A percentile compares a stretch with the other conserved stretches of the same genome.
These are phyloP conservation scores for Agrenia bidenticulata DNA, from an alignment of 2,888 invertebrate genomes.

Conservation along the genomic window DNA sequence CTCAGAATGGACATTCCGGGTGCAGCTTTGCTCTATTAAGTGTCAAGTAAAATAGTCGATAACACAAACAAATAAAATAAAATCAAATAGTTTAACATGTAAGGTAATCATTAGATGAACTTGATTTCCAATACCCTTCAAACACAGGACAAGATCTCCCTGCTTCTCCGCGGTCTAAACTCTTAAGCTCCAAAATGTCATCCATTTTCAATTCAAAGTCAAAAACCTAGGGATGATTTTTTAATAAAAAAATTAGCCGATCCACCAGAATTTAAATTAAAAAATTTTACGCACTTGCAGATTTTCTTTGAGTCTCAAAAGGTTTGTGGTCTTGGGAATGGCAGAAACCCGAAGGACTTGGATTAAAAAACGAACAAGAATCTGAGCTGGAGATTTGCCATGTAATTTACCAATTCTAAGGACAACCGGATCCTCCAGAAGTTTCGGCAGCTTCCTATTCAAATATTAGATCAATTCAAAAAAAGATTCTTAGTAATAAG, in stretches of 20 bases:
- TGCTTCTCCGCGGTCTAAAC: slow-evolving; percentile 32
- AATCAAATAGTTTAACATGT: neutral
- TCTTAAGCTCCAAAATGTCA: slow-evolving; percentile 27
- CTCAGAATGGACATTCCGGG: slow-evolving; percentile 37
- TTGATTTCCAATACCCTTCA: slow-evolving; percentile 24
- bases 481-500: neutral
- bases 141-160: slow-evolving; percentile 28
- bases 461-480: neutral
- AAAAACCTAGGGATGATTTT: slow-evolving; percentile 31
- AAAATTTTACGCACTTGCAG: slow-evolving; percentile 60
- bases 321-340: slow-evolving; percentile 81
- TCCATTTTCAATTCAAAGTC: slow-evolving; percentile 32
- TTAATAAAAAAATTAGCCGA: too few species aligned
- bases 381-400: slow-evolving; percentile 72
- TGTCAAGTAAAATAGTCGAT: neutral
- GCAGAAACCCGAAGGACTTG: slow-evolving; percentile 68
- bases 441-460: slow-evolving; percentile 28
- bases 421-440: slow-evolving; percentile 56
- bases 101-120: neutral
- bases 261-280: neutral
- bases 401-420: slow-evolving; percentile 57
- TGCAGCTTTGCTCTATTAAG: slow-evolving; percentile 22
- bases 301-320: slow-evolving; percentile 71
- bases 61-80: neutral
- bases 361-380: slow-evolving; percentile 69